These are phyloP conservation scores for Hetaerina titia DNA, from an alignment of 2,888 invertebrate species.

Conservation along the genomic window DNA sequence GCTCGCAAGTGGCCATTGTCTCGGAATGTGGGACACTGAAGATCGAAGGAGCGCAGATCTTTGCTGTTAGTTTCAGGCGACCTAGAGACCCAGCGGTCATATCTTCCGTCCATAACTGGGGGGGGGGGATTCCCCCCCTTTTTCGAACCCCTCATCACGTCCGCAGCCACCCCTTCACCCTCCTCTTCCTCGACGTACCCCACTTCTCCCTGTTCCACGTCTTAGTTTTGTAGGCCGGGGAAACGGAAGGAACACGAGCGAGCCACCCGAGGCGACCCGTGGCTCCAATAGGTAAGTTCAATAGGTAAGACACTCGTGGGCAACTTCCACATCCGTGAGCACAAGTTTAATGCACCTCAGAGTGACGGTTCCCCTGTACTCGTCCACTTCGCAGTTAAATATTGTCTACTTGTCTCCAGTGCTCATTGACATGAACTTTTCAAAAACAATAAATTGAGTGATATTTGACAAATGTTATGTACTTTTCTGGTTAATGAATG, in stretches of 20 bases:
- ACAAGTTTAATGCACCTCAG: background rate
- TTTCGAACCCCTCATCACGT: background rate
- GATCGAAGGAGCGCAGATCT: constrained; percentile 28
- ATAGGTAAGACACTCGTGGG: background rate
- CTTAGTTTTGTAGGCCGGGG: background rate
- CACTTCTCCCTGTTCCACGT: background rate
- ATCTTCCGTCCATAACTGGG: background rate
- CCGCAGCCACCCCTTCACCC: background rate
- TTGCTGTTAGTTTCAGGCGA: constrained; percentile 39
- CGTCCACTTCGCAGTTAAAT: too few species aligned
- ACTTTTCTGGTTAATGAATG: too few species aligned
- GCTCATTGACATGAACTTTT: too few species aligned
- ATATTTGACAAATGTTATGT: too few species aligned
- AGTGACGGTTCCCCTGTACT: background rate
- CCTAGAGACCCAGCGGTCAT: constrained; percentile 35
- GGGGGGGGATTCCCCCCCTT: background rate
- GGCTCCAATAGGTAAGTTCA: too few species aligned
- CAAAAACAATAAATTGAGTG: too few species aligned
- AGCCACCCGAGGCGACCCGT: too few species aligned
- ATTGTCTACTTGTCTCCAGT: too few species aligned
- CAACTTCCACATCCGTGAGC: background rate
- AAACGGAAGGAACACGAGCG: background rate
- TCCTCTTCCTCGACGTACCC: background rate
- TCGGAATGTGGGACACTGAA: constrained; percentile 22
- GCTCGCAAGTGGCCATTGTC: constrained; percentile 39